Evolutionary conservation across 2,888 invertebrate genomes (phyloP).

Genomic region (Ornithoptera alexandrae): DNA sequence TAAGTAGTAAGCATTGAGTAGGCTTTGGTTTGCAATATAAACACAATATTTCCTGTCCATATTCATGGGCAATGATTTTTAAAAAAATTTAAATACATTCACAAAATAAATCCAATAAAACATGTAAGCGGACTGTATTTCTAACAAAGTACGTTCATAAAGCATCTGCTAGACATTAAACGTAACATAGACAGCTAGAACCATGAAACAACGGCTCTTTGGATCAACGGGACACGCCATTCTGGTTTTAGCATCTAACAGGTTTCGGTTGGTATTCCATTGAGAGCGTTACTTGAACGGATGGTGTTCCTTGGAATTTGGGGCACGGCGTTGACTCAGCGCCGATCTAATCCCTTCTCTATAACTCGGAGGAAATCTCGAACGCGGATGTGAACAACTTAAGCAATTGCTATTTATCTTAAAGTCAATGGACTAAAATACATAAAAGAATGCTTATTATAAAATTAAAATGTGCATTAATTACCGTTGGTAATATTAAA

Average conservation of each 20-base stretch:
- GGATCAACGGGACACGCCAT: conserved; percentile 40
- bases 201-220: conserved; percentile 64
- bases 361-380: conserved; percentile 55
- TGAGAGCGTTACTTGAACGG: conserved; percentile 45
- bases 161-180: conserved; percentile 65
- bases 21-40: background rate
- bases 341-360: conserved; percentile 70
- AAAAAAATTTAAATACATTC: conserved; percentile 23
- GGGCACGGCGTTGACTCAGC: conserved; percentile 76
- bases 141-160: conserved; percentile 46
- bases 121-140: conserved; percentile 31
- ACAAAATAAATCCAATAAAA: conserved; percentile 20
- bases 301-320: conserved; percentile 75
- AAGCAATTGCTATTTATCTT: conserved; percentile 18
- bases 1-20: background rate
- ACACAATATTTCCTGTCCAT: background rate
- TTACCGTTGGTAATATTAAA: background rate
- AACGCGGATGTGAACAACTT: conserved; percentile 46
- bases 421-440: conserved; percentile 23
- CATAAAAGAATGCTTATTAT: background rate
- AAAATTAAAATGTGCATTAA: background rate
- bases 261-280: conserved; percentile 49
- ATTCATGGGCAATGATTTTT: background rate
- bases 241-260: conserved; percentile 39
- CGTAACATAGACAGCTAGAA: conserved; percentile 48